Base-by-base conservation (phyloP, 2,888 invertebrate species). In the Icerya purchasi region DNA sequence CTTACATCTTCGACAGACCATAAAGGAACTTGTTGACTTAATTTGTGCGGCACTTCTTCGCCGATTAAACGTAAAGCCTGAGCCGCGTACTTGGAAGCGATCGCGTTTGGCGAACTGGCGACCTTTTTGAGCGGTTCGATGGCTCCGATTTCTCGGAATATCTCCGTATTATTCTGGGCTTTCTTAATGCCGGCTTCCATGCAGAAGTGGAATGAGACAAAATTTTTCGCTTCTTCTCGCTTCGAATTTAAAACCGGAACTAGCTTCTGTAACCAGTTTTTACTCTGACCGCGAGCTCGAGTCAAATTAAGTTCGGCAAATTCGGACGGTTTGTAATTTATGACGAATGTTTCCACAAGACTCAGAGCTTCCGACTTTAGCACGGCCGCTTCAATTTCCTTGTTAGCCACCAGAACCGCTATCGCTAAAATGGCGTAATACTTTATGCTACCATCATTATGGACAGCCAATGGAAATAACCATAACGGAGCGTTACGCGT, bases 151-250 rank as follows among this genome's bases (percentile, higher is more conserved):
- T 92, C 90, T 62, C 83, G 78, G 71, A 96, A 94, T 68, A 93
- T 86, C 71, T 85, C 83, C 0, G 89, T 88, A 64, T 89, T 88
- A 2, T 87, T 87, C 71, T 91, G 91, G 67, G 86, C 85, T 67
- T 92, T 88, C 72, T 97, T 97, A 59, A 98, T 96, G 50, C 91
- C 91, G 14, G 97, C 96, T 73, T 98, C 98, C 93, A 98, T 94
- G 69, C 94, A 94, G 72, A 96, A 88, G 70, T 98, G 98, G 71
- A 97, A 98, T 49, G 97, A 94, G 2, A 96, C 97, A 66, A 98
- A 74, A 70, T 92, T 93, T 68, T 93, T 80, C 0, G 97, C 96
- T 73, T 97, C 97, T 70, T 94, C 91, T 62, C 94, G 77, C 70
- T 93, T 89, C 51, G 94, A 94, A 70, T 86, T 87, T 59, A 98